Evolutionary conservation across 35 echinoderm and acorn worm genomes (phyloP).

Genomic region (Holothuria glaberrima): DNA sequence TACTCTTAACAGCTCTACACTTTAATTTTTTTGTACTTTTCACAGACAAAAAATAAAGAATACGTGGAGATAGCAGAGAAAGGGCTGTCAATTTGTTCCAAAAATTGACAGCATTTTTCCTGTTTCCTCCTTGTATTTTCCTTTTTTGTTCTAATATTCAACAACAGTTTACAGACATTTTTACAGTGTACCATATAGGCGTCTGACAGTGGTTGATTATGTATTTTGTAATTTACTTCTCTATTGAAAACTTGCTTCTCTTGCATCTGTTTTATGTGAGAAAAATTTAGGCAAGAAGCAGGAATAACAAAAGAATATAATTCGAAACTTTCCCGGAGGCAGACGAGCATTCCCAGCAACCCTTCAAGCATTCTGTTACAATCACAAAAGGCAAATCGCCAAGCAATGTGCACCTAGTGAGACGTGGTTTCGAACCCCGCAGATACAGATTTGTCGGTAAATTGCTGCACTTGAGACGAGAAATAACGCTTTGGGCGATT

Average conservation of each 20-base stretch:
- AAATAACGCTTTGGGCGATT: background rate
- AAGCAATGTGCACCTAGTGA: constrained; percentile 1
- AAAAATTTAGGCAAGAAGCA: background rate
- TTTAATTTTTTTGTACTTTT: too few species aligned
- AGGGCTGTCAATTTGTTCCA: too few species aligned
- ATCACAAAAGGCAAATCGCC: background rate
- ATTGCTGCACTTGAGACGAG: constrained; percentile 13
- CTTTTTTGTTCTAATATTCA: too few species aligned
- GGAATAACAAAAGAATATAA: background rate
- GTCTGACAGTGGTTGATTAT: too few species aligned
- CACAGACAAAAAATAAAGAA: too few species aligned
- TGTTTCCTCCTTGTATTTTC: too few species aligned
- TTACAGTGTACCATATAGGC: too few species aligned
- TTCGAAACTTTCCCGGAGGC: constrained; percentile 23
- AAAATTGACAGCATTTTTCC: too few species aligned
- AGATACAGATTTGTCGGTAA: background rate
- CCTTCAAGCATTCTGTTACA: constrained; percentile 33
- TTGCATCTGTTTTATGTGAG: background rate
- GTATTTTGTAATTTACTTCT: too few species aligned
- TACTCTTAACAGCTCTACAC: too few species aligned
- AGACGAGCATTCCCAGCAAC: background rate
- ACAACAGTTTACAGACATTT: too few species aligned
- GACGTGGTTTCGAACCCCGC: constrained; percentile 33
- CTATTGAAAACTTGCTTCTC: background rate
- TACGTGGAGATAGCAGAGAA: too few species aligned